Percentiles rank a stretch among this genome's conserved stretches.
Evolutionary conservation across 2,113 vertebrate species (phyloP).

Genomic region (Salvelinus fontinalis): DNA sequence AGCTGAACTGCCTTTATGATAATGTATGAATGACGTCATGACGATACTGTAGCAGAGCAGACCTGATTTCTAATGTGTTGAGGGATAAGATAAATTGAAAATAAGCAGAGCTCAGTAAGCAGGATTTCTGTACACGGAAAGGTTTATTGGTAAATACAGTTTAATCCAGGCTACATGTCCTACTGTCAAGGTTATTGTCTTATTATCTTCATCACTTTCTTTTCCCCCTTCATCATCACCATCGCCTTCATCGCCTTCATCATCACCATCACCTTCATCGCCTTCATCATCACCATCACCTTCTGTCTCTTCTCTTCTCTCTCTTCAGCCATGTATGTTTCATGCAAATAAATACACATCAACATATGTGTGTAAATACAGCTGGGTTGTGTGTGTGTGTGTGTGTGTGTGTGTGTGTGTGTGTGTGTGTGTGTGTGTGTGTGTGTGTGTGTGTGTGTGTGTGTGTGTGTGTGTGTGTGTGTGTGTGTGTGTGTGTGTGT

Average conservation of each 20-base stretch:
- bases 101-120: background rate
- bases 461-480: constrained; percentile 33
- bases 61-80: too few species aligned
- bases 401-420: constrained; percentile 38
- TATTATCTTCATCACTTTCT: background rate
- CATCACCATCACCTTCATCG: background rate
- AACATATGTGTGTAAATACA: background rate
- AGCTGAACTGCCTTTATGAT: background rate
- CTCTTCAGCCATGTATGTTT: too few species aligned
- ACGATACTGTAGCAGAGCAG: too few species aligned
- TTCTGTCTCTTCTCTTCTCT: background rate
- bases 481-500: constrained; percentile 35
- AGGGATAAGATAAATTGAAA: background rate
- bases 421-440: constrained; percentile 33
- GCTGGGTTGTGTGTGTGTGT: constrained; percentile 13
- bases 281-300: background rate
- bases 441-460: constrained; percentile 39
- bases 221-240: background rate
- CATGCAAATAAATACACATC: too few species aligned
- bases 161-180: background rate
- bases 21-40: constrained; percentile 50
- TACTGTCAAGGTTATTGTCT: background rate
- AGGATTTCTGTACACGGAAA: constrained; percentile 48
- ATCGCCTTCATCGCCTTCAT: background rate
- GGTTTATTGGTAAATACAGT: constrained; percentile 66